Base-by-base conservation (phyloP, 2,888 invertebrate genomes). In the Xanthorhoe designata region DNA sequence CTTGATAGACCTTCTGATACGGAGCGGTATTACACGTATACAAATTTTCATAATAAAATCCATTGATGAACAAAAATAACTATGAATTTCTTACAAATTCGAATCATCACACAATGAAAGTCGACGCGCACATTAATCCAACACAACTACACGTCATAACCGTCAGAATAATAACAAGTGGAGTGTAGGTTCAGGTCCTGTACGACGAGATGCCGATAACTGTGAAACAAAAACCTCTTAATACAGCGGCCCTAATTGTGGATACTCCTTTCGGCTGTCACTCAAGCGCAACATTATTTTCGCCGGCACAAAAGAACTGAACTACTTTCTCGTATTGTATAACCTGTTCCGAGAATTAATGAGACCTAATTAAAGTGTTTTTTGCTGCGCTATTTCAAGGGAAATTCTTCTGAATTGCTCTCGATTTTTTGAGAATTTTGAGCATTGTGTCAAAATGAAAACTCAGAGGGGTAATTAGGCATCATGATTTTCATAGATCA, bases 301-400 rank as follows among this genome's bases (percentile, higher is more conserved):
- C 73, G 70, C 75, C 74, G 75, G 72, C 76, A 83, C 83, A 83
- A 83, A 82, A 78, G 79, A 74, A 50, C 69, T 74, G 81, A 70
- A 77, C 83, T 76, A 82, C 83, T 83, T 83, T 83, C 83, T 74
- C 70, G 66, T 47, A 78, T 77, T 78, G 78, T 77, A 73, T 61
- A 82, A 82, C 82, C 78, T 70, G 82, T 83, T 80, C 75, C 59
- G 66, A 56, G 76, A 76, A 81, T 80, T 83, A 83, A 83, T 78
- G 78, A 79, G 75, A 75, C 76, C 76, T 80, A 81, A 83, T 83
- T 83, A 82, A 81, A 71, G 68, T 17, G 71, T 77, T 79, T 79
- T 80, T 74, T 72, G 74, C 69, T 72, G 63, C 61, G 70, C 72
- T 74, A 74, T 72, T 72, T 75, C 72, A 68, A 71, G 75, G 72